Base-by-base conservation (phyloP, 1,140 invertebrate genomes). In the Polypedilum vanderplanki region DNA sequence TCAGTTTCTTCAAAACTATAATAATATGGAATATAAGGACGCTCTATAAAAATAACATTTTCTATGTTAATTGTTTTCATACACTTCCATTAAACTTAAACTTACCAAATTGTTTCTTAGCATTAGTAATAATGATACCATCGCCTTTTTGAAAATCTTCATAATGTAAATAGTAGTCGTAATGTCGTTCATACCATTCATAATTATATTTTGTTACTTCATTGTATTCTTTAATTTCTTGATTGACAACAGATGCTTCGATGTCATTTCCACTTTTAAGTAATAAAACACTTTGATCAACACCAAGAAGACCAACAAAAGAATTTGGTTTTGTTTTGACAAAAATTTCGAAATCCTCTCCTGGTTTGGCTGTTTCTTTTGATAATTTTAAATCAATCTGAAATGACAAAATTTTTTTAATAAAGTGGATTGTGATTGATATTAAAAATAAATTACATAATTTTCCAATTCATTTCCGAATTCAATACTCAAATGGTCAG, bases 221-320 rank as follows among this genome's bases (percentile, higher is more conserved):
- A 75, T 85, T 84, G 76, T 85, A 86, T 7, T 77, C 76, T 7
- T 80, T 76, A 18, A 86, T 78, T 17, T 85, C 85, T 41, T 83
- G 78, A 75, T 82, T 79, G 0, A 86, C 76, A 5, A 80, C 74
- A 40, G 78, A 75, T 20, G 81, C 78, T 7, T 80, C 81, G 0
- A 82, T 65, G 64, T 82, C 87, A 77, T 88, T 87, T 75, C 86
- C 86, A 80, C 84, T 86, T 79, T 89, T 90, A 3, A 96, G 83
- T 3, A 92, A 79, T 7, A 91, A 79, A 3, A 93, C 90, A 82
- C 91, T 91, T 81, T 95, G 91, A 83, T 96, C 94, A 12, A 96
- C 87, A 1, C 90, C 93, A 75, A 94, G 82, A n/a, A 96, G 79
- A 73, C 91, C 91, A 75, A 96, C 87, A 76, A 89, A 90, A 3